Conservation (phyloP, 1,140 invertebrate species). For the Pseudomyrmex gracilis region DNA sequence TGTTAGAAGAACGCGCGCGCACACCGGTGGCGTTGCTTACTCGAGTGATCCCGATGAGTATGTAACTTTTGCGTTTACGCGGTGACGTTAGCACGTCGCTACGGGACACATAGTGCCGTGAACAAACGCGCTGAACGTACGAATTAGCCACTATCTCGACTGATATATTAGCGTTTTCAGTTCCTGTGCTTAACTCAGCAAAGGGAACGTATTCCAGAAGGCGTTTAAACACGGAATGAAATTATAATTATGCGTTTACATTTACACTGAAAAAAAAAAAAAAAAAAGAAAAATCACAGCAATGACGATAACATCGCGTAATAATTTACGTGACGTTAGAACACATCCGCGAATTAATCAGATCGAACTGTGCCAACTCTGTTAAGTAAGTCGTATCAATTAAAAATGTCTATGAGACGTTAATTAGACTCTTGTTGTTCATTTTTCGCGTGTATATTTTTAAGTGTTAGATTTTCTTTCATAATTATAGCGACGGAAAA, state of each 20-base stretch:
- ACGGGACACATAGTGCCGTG: no score
- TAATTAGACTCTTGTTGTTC: background rate
- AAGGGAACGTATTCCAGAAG: background rate
- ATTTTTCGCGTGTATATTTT: background rate
- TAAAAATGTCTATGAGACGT: background rate
- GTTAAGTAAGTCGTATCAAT: no score
- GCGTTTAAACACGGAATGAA: background rate
- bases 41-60: slow-evolving; percentile 46
- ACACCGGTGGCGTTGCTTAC: slow-evolving; percentile 36
- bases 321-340: background rate
- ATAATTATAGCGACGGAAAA: slow-evolving; percentile 37
- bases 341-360: background rate
- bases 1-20: slow-evolving; percentile 47
- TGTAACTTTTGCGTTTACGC: slow-evolving; percentile 35
- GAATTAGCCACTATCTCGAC: slow-evolving; percentile 10
- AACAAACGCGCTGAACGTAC: background rate
- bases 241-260: background rate
- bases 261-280: background rate
- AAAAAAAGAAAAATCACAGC: background rate
- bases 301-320: background rate
- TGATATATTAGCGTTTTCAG: background rate
- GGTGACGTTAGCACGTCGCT: background rate
- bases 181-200: background rate
- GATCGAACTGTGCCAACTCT: background rate
- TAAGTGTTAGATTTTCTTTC: background rate